Conservation (phyloP, 1,140 invertebrate genomes). For the Ooceraea biroi region DNA sequence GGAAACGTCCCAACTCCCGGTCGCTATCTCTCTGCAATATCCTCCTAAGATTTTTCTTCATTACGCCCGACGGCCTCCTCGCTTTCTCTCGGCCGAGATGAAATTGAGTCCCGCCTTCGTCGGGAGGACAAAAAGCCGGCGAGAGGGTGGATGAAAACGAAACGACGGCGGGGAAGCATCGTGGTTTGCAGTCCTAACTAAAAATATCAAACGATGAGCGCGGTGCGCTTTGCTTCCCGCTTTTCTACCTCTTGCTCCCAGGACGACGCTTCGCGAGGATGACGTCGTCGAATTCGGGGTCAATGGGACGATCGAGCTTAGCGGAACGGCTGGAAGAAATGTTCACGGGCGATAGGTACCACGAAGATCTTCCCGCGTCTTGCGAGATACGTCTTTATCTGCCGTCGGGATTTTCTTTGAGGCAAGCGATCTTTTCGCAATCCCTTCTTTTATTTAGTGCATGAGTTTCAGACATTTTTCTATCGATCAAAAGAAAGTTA, state of each 20-base stretch:
- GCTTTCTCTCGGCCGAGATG: conserved; percentile 52
- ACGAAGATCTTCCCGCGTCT: too few relatives aligned
- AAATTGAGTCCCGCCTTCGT: conserved; percentile 63
- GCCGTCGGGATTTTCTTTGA: too few relatives aligned
- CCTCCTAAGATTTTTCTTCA: conserved; percentile 73
- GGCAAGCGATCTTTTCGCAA: too few relatives aligned
- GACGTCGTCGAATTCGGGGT: conserved; percentile 3
- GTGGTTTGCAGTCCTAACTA: conserved; percentile 31
- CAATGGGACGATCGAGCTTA: not conserved
- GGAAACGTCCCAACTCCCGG: conserved; percentile 52
- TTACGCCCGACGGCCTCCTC: conserved; percentile 55
- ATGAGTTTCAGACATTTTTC: too few relatives aligned
- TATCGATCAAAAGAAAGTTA: too few relatives aligned
- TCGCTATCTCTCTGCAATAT: conserved; percentile 59
- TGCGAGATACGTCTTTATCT: too few relatives aligned
- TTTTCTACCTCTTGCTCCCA: not conserved
- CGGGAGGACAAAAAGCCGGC: conserved; percentile 28
- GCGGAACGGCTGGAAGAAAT: not conserved
- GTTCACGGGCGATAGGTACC: conserved; percentile 7
- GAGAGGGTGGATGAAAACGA: conserved; percentile 49
- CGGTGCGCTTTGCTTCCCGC: conserved; percentile 28
- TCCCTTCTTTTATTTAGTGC: too few relatives aligned
- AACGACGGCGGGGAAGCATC: conserved; percentile 25
- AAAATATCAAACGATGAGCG: conserved; percentile 60
- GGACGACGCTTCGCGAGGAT: conserved; percentile 19